A percentile compares a stretch with the other conserved stretches of the same genome.
These are phyloP conservation scores for Eupithecia abbreviata DNA, from an alignment of 2,888 invertebrate genomes.

Conservation along the genomic window DNA sequence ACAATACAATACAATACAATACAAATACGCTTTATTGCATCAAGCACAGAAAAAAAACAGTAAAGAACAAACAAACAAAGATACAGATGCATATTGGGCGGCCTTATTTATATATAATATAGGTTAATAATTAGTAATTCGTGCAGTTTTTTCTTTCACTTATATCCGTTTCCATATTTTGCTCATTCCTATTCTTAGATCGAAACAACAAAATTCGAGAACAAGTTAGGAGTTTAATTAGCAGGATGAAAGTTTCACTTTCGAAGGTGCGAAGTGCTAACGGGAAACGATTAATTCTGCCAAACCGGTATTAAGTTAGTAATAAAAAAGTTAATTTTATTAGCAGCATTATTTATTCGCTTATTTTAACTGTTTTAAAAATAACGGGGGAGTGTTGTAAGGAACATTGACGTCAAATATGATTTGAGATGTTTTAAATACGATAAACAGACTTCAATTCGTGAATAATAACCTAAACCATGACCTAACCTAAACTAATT, in stretches of 20 bases:
- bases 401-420: neutral
- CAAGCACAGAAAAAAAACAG: too few relatives aligned
- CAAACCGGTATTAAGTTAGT: slow-evolving; percentile 32
- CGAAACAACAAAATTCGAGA: slow-evolving; percentile 55
- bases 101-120: too few relatives aligned
- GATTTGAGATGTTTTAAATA: too few relatives aligned
- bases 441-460: too few relatives aligned
- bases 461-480: too few relatives aligned
- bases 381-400: neutral
- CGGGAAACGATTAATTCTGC: slow-evolving; percentile 41
- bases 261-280: slow-evolving; percentile 38
- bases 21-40: too few relatives aligned
- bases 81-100: too few relatives aligned
- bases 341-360: neutral
- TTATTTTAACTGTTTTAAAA: neutral
- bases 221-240: slow-evolving; percentile 64
- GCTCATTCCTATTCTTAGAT: slow-evolving; percentile 23
- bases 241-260: slow-evolving; percentile 54
- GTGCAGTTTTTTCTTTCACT: neutral
- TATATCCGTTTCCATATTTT: neutral
- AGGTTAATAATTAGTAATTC: too few relatives aligned
- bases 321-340: slow-evolving; percentile 1
- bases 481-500: too few relatives aligned
- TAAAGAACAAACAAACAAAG: too few relatives aligned
- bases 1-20: too few relatives aligned